These are phyloP conservation scores for Apis dorsata DNA, from an alignment of 1,140 invertebrate genomes.

Conservation along the genomic window DNA sequence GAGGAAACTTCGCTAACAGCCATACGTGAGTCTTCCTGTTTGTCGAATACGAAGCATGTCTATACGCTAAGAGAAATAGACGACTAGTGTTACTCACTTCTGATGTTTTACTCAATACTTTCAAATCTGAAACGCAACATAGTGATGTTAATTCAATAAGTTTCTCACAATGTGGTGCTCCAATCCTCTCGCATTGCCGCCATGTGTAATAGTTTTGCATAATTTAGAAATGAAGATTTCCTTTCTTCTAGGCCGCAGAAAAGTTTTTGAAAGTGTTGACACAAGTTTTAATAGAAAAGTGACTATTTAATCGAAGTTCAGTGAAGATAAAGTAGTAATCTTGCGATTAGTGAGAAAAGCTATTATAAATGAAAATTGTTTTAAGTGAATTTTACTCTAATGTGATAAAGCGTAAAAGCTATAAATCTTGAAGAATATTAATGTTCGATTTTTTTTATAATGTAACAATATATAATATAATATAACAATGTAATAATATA, in stretches of 20 bases:
- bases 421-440: too few relatives aligned
- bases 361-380: too few relatives aligned
- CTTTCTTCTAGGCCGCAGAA: neutral
- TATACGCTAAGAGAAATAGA: neutral
- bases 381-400: too few relatives aligned
- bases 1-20: conserved; percentile 54
- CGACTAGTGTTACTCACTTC: neutral
- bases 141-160: neutral
- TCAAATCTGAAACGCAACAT: neutral
- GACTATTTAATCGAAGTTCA: neutral
- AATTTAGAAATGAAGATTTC: neutral
- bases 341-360: too few relatives aligned
- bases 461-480: too few relatives aligned
- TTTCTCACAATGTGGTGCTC: neutral
- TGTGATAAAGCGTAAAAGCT: too few relatives aligned
- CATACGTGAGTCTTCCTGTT: conserved; percentile 49
- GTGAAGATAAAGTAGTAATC: neutral
- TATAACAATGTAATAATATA: too few relatives aligned
- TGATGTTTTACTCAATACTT: neutral
- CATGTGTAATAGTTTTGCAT: neutral
- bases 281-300: neutral
- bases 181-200: too few relatives aligned
- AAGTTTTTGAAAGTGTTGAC: neutral
- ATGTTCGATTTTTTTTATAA: too few relatives aligned
- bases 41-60: conserved; percentile 13